These are phyloP conservation scores for Colostygia pectinataria DNA, from an alignment of 2,888 invertebrate genomes.

Conservation along the genomic window DNA sequence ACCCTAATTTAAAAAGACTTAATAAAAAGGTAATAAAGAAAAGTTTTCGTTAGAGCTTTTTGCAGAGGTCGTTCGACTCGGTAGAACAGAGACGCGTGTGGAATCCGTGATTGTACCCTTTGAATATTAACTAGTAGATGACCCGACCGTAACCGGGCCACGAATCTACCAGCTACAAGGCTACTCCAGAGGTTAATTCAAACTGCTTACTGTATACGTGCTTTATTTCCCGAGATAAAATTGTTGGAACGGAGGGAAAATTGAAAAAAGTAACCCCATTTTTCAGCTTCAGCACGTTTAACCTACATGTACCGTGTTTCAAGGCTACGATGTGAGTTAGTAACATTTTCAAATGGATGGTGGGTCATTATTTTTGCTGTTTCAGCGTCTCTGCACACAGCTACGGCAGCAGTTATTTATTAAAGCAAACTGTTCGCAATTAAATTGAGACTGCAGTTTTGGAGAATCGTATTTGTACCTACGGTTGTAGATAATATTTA, in stretches of 20 bases:
- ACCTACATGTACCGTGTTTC: constrained; percentile 29
- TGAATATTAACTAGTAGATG: constrained; percentile 80
- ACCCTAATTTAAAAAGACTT: constrained; percentile 34
- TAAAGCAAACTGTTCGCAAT: neutral
- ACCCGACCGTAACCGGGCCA: constrained; percentile 68
- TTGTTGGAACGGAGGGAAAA: constrained; percentile 41
- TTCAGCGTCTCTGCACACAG: constrained; percentile 1
- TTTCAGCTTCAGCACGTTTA: constrained; percentile 32
- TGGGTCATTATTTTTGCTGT: constrained; percentile 13
- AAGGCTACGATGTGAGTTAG: constrained; percentile 23
- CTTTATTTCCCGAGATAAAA: constrained; percentile 49
- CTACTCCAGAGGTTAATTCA: constrained; percentile 66
- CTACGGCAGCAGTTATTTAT: neutral
- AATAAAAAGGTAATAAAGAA: constrained; percentile 52
- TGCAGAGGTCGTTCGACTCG: constrained; percentile 33
- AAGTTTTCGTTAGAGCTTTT: constrained; percentile 50
- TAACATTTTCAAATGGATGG: constrained; percentile 22
- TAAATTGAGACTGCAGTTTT: too few relatives aligned
- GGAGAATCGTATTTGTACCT: too few relatives aligned
- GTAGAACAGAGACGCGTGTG: constrained; percentile 62
- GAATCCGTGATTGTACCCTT: constrained; percentile 76
- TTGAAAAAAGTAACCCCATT: constrained; percentile 40
- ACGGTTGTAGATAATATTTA: too few relatives aligned
- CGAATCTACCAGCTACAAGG: constrained; percentile 62
- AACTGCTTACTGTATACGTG: constrained; percentile 56